Base-by-base conservation (phyloP, 2,113 vertebrate genomes). In the Clarias batrachus region DNA sequence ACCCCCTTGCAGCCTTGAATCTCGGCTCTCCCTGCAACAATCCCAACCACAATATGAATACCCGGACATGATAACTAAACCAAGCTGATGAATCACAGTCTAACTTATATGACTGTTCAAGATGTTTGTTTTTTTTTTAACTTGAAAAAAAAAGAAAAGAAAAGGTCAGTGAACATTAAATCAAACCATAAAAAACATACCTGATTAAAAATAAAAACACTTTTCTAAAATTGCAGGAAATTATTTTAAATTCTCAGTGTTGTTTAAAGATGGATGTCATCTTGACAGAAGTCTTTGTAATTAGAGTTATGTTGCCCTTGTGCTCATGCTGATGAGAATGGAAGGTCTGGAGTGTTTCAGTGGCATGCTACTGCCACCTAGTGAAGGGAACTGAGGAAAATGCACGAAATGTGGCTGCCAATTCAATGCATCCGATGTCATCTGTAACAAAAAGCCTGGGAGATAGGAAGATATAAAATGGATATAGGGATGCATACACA, bases 331-430 rank as follows among this genome's bases (percentile, higher is more conserved):
- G 73, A 8, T 52, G 41, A 81, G 30, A 41, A 27, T 4, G 7
- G 66, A 7, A 57, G 16, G 41, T 65, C 16, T 17, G 13, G 25
- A 56, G 57, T 10, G 10, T 23, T 86, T 86, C 73, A 57, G 74
- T 91, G 92, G 80, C 81, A 68, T 89, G 14, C 93, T 94, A 95
- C 92, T 95, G 94, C 93, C 93, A 91, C 91, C 94, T 37, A 89
- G 91, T 94, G 91, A 60, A 19, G 23, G 70, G 74, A 56, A 78
- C 4, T 30, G 5, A 78, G 48, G 16, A 33, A 48, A 16, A 33
- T 30, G n/a, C 65, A 81, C 11, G 1, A 33, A 25, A 33, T 52
- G 48, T 5, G 10, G 33, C 10, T 25, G 14, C 70, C 57, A 71
- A 16, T 14, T 37, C 71, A 27, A 57, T 81, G 56, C 27, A 23